Evolutionary conservation across 2,888 invertebrate species (phyloP).

Genomic region (Agrotis ipsilon): DNA sequence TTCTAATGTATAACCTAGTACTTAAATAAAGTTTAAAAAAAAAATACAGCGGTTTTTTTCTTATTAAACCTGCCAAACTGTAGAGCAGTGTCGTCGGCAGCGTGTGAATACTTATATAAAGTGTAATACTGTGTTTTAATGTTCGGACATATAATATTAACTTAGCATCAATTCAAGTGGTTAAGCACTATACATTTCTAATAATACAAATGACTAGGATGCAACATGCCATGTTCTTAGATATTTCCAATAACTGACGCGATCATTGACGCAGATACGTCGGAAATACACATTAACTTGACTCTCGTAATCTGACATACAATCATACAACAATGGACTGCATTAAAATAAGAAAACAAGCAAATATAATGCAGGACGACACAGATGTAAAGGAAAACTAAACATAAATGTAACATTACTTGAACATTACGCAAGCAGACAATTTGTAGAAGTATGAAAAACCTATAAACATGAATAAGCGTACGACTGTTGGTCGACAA

Average conservation of each 20-base stretch:
- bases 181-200: slow-evolving; percentile 10
- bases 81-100: no score
- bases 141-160: neutral
- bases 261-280: slow-evolving; percentile 37
- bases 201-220: slow-evolving; percentile 32
- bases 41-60: no score
- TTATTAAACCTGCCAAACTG: no score
- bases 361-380: slow-evolving; percentile 13
- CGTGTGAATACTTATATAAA: no score
- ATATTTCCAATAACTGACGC: slow-evolving; percentile 36
- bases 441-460: slow-evolving; percentile 10
- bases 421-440: slow-evolving; percentile 14
- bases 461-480: slow-evolving; percentile 16
- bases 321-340: slow-evolving; percentile 4
- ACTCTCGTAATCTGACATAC: slow-evolving; percentile 31
- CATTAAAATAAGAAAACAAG: slow-evolving; percentile 23
- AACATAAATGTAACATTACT: slow-evolving; percentile 6
- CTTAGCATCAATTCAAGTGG: neutral
- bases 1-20: no score
- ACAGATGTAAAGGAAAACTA: slow-evolving; percentile 20
- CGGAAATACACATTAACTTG: slow-evolving; percentile 32
- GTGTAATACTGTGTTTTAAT: no score
- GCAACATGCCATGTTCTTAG: slow-evolving; percentile 21
- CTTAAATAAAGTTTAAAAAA: no score
- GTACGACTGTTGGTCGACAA: slow-evolving; percentile 5